Conservation (phyloP, 2,888 invertebrate species). For the Lypha dubia region DNA sequence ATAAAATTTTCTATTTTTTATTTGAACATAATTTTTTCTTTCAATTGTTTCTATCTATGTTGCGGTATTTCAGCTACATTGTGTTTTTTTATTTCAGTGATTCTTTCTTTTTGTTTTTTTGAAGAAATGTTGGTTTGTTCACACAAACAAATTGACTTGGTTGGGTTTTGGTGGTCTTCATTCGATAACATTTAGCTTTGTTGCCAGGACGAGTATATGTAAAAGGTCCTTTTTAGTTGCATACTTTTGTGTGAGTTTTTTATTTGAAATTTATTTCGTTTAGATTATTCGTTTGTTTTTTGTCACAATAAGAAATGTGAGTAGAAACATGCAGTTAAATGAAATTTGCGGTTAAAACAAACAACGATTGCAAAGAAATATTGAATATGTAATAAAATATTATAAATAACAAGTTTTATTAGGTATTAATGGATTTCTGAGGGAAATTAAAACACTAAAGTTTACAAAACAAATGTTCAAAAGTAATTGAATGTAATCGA, state of each 20-base stretch:
- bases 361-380: conserved; percentile 18
- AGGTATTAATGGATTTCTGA: conserved; percentile 3
- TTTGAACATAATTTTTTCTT: conserved; percentile 49
- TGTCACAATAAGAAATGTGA: background rate
- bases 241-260: conserved; percentile 11
- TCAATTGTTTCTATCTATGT: conserved; percentile 63
- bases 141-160: conserved; percentile 67
- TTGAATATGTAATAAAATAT: conserved; percentile 37
- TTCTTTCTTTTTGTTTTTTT: conserved; percentile 20
- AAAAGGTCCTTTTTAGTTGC: conserved; percentile 4
- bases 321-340: conserved; percentile 36
- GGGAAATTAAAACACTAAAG: background rate
- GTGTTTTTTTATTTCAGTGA: conserved; percentile 41
- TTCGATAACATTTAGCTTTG: conserved; percentile 54
- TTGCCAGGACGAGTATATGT: background rate
- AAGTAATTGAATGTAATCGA: background rate
- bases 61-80: conserved; percentile 60
- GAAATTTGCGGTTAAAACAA: conserved; percentile 59
- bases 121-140: conserved; percentile 40
- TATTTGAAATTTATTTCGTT: conserved; percentile 7
- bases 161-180: conserved; percentile 54
- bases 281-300: conserved; percentile 15
- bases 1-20: conserved; percentile 60
- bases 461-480: background rate
- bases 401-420: conserved; percentile 21